A percentile compares a stretch with the other conserved stretches of the same genome.
Evolutionary conservation across 2,888 invertebrate genomes (phyloP).

Genomic region (Metalampra italica): DNA sequence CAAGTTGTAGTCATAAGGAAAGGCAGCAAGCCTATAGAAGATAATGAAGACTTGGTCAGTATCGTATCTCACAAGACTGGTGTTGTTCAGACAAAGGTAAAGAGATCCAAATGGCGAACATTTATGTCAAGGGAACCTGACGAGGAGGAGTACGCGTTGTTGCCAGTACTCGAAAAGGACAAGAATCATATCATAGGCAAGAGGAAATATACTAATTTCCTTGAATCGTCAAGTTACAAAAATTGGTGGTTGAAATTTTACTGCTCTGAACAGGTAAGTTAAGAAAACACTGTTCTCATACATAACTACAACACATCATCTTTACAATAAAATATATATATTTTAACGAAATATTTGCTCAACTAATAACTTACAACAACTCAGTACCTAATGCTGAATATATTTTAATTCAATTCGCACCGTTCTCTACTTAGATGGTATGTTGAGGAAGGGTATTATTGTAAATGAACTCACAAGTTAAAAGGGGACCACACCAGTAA

Average conservation of each 20-base stretch:
- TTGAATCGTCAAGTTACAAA: constrained; percentile 17
- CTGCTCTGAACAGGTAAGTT: constrained; percentile 35
- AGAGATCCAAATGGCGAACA: constrained; percentile 31
- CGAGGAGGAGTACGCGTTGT: constrained; percentile 47
- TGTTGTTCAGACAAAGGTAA: constrained; percentile 7
- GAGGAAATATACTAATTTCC: constrained; percentile 12
- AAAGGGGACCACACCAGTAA: too few relatives aligned
- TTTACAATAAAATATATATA: too few relatives aligned
- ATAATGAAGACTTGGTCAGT: background rate
- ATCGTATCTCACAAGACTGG: background rate
- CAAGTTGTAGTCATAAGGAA: constrained; percentile 26
- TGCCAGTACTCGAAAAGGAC: constrained; percentile 39
- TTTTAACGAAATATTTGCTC: too few relatives aligned
- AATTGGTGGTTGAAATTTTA: constrained; percentile 62
- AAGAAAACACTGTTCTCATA: too few relatives aligned
- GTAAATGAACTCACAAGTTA: too few relatives aligned
- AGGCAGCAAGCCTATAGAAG: background rate
- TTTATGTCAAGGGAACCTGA: constrained; percentile 31
- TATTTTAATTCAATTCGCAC: too few relatives aligned
- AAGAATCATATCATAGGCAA: constrained; percentile 18
- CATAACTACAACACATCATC: too few relatives aligned
- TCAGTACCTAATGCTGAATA: too few relatives aligned
- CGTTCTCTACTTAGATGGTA: too few relatives aligned
- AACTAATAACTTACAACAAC: too few relatives aligned
- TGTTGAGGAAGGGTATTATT: too few relatives aligned